A percentile compares a stretch with the other conserved stretches of the same genome.
Conservation (phyloP, 2,797 vertebrate species). For the Notoglanidium macrostoma region DNA sequence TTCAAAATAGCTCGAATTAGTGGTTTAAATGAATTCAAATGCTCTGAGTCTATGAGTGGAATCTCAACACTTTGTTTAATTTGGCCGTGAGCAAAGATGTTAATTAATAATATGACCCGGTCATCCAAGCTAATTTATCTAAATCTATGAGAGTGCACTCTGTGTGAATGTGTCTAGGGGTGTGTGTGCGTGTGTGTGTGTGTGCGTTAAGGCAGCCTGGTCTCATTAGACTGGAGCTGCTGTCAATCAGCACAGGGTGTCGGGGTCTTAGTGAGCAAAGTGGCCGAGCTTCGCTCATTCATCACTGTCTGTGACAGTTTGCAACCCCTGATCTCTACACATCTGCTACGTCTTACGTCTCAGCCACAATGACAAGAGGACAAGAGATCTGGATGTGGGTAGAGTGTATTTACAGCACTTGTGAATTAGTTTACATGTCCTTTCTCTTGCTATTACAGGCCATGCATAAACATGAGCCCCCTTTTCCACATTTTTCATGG, state of each 20-base stretch:
- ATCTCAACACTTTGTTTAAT: slow-evolving; percentile 16
- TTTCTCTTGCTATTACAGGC: not conserved
- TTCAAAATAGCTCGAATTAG: not conserved
- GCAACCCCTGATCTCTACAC: slow-evolving; percentile 29
- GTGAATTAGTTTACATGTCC: not conserved
- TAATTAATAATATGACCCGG: slow-evolving; percentile 33
- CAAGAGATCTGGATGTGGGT: not conserved
- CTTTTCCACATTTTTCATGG: not conserved
- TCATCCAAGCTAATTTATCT: slow-evolving; percentile 34
- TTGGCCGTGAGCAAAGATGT: slow-evolving; percentile 10
- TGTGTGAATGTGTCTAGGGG: not conserved
- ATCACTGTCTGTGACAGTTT: slow-evolving; percentile 47
- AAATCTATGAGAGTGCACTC: slow-evolving; percentile 7
- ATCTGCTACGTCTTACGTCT: slow-evolving; percentile 15
- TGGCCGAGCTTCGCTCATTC: slow-evolving; percentile 34
- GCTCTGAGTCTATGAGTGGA: not conserved
- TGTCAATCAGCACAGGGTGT: slow-evolving; percentile 31
- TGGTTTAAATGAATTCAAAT: not conserved
- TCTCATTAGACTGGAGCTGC: slow-evolving; percentile 40
- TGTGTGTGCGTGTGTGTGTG: slow-evolving; percentile 2
- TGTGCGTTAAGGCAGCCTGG: slow-evolving; percentile 6
- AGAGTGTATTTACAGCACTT: not conserved
- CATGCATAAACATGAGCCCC: not conserved
- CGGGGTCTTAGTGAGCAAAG: slow-evolving; percentile 9
- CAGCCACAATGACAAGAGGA: slow-evolving; percentile 10